Conservation (phyloP, 1,140 invertebrate genomes). For the Thaumetopoea pityocampa region DNA sequence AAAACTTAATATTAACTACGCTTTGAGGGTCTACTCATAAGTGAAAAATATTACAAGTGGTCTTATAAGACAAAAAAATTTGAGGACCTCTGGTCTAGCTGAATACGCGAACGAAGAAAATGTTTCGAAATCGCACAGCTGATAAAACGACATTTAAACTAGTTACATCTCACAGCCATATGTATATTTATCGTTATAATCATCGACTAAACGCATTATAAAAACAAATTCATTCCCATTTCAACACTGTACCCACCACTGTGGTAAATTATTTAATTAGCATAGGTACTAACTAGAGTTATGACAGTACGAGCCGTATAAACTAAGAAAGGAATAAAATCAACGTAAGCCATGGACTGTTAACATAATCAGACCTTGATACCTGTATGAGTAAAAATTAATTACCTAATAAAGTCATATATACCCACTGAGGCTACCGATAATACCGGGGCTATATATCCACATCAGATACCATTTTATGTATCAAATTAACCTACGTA, state of each 20-base stretch:
- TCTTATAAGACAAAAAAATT: too few relatives aligned
- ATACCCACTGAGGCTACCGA: too few relatives aligned
- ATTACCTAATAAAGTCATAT: too few relatives aligned
- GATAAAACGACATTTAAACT: too few relatives aligned
- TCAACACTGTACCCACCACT: slow-evolving; percentile 40
- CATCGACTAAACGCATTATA: not conserved
- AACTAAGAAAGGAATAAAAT: slow-evolving; percentile 18
- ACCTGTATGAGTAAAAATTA: too few relatives aligned
- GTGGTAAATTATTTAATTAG: slow-evolving; percentile 39
- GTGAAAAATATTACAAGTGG: too few relatives aligned
- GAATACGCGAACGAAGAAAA: too few relatives aligned
- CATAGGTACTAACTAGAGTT: slow-evolving; percentile 17
- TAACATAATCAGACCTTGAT: slow-evolving; percentile 20
- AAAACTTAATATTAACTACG: too few relatives aligned
- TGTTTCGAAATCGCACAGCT: slow-evolving; percentile 9
- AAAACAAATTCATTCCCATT: slow-evolving; percentile 22
- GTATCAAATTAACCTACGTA: slow-evolving; percentile 41
- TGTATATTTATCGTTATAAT: not conserved
- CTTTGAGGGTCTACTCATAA: too few relatives aligned
- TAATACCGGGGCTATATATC: too few relatives aligned
- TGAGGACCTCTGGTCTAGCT: too few relatives aligned
- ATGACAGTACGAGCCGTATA: slow-evolving; percentile 19
- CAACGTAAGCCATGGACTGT: slow-evolving; percentile 9
- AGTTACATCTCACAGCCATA: too few relatives aligned
- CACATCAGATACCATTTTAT: slow-evolving; percentile 37